phyloP scores from a whole-genome alignment of 1,140 invertebrate genomes.

The Trichonephila clavipes region DNA sequence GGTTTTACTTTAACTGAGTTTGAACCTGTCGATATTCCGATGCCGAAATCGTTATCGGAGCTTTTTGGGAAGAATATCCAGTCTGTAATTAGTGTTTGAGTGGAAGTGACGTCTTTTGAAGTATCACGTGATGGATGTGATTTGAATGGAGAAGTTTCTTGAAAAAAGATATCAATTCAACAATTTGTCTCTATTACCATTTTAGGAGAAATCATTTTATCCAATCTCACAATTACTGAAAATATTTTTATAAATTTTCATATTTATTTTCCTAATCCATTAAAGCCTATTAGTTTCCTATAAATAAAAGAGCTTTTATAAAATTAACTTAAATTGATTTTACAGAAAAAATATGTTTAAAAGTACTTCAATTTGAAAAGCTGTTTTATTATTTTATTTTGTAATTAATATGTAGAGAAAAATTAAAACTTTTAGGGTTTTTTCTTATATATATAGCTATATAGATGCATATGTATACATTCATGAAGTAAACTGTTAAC shows the following conservation, averaged over 20 bases:
- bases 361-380: background rate
- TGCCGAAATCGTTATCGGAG: slow-evolving; percentile 62
- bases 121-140: slow-evolving; percentile 66
- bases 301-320: background rate
- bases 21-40: slow-evolving; percentile 40
- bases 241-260: slow-evolving; percentile 25
- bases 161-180: slow-evolving; percentile 16
- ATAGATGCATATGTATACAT: too few relatives aligned
- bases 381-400: too few relatives aligned
- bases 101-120: slow-evolving; percentile 72
- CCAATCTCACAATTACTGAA: background rate
- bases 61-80: slow-evolving; percentile 50
- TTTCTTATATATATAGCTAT: too few relatives aligned
- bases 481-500: too few relatives aligned
- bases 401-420: too few relatives aligned
- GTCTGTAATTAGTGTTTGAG: slow-evolving; percentile 65
- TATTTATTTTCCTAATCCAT: background rate
- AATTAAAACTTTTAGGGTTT: too few relatives aligned
- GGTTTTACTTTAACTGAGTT: slow-evolving; percentile 29
- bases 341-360: background rate
- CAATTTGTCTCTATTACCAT: slow-evolving; percentile 65
- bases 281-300: background rate
- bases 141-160: slow-evolving; percentile 45
- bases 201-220: slow-evolving; percentile 40
- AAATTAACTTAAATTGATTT: background rate